Base-by-base conservation (phyloP, 1,140 invertebrate species). In the Macrostomum lignano region DNA sequence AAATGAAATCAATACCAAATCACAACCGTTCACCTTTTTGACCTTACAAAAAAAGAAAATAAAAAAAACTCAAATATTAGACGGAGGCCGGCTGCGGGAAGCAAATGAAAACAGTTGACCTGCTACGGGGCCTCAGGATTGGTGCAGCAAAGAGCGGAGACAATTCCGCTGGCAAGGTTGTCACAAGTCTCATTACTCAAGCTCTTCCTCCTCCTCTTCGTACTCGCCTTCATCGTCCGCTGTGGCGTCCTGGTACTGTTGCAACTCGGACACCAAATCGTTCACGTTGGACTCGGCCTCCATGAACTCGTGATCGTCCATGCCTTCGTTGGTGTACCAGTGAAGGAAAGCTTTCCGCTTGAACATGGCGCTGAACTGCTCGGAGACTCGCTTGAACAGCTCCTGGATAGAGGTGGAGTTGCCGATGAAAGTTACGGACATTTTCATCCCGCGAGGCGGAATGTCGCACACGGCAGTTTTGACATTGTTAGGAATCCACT, bases 291-390 rank as follows among this genome's bases (percentile, higher is more conserved):
- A 66, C 44, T 72, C 68, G 0, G 69, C 69, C 48, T 72, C 68
- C 19, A 64, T 68, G 51, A 73, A 72, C 44, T 73, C 69, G 62
- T 67, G 68, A 45, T 73, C 70, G 44, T 73, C 70, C 70, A 73
- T 73, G 3, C 71, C 70, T 42, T 72, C 73, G 4, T 70, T 68
- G 64, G 71, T 73, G 47, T 73, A 74, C 67, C 67, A 69, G 42
- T 70, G 67, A 24, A 70, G 42, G 64, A 75, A 76, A 44, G 73
- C 72, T 48, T 74, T 76, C 17, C 68, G 29, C 70, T 64, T 49
- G 47, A 68, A 69, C 68, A 70, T 70, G 2, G 65, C 64, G 40
- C 65, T 65, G 45, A 71, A 73, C 40, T 70, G 67, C 40, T 72
- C 67, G 7, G 65, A 66, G 33, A 73, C 67, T 30, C 70, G 56